A percentile compares a stretch with the other conserved stretches of the same genome.
phyloP scores from a whole-genome alignment of 2,113 vertebrate species.

The Semicossyphus pulcher region DNA sequence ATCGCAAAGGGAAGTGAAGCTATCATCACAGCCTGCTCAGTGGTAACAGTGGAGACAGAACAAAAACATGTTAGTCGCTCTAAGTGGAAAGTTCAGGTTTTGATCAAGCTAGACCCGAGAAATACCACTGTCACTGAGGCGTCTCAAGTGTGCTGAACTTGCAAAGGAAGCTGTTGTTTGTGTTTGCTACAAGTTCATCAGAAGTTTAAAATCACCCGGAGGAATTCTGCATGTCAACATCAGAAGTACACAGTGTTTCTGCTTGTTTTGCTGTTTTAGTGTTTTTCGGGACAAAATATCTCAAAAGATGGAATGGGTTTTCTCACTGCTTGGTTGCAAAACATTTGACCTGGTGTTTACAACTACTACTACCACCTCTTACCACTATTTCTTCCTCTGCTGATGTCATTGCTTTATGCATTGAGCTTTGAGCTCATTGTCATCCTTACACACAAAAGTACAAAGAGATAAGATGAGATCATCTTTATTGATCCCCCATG shows the following conservation, averaged over 20 bases:
- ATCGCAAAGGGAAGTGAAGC: slow-evolving; percentile 53
- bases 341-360: background rate
- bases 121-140: background rate
- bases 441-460: too few relatives aligned
- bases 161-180: background rate
- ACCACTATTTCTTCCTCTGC: too few relatives aligned
- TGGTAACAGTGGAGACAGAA: background rate
- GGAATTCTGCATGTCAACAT: background rate
- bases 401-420: too few relatives aligned
- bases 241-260: background rate
- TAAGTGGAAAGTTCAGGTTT: slow-evolving; percentile 31
- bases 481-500: too few relatives aligned
- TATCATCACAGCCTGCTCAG: slow-evolving; percentile 41
- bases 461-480: too few relatives aligned
- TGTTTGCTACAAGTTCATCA: slow-evolving; percentile 18
- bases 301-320: background rate
- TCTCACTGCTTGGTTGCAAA: background rate
- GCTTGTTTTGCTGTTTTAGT: background rate
- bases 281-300: background rate
- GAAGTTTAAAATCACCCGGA: background rate
- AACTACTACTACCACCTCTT: too few relatives aligned
- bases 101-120: slow-evolving; percentile 3
- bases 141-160: slow-evolving; percentile 1
- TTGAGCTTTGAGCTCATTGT: too few relatives aligned
- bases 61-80: slow-evolving; percentile 23